These are phyloP conservation scores for Melanophora roralis DNA, from an alignment of 2,888 invertebrate genomes.

Conservation along the genomic window DNA sequence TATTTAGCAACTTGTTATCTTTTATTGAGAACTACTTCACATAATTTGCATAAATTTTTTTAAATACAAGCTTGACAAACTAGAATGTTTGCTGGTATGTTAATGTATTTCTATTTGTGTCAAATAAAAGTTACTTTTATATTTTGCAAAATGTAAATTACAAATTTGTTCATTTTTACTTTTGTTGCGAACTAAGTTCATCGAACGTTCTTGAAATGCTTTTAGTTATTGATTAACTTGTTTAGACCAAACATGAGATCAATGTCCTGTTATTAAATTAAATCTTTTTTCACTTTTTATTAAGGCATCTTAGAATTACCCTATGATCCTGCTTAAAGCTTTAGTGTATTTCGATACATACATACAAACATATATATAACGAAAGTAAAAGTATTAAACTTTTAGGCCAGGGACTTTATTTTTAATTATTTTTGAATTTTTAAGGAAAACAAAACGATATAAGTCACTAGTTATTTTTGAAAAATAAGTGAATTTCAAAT, in stretches of 20 bases:
- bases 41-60: background rate
- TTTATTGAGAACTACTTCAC: background rate
- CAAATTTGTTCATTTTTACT: background rate
- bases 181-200: constrained; percentile 53
- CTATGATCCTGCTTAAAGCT: no score
- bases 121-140: background rate
- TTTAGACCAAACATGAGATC: constrained; percentile 50
- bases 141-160: constrained; percentile 16
- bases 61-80: background rate
- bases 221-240: constrained; percentile 63
- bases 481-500: no score
- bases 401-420: no score
- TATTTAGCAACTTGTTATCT: constrained; percentile 44
- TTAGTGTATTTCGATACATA: no score
- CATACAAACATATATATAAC: no score
- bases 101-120: background rate
- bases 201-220: constrained; percentile 67
- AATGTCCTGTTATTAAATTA: constrained; percentile 53
- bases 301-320: no score
- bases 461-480: no score
- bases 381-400: no score
- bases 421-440: no score
- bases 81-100: background rate
- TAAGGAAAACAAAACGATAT: no score
- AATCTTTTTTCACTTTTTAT: no score